phyloP scores from a whole-genome alignment of 2,888 invertebrate species.

The Zygogramma bicolorata region DNA sequence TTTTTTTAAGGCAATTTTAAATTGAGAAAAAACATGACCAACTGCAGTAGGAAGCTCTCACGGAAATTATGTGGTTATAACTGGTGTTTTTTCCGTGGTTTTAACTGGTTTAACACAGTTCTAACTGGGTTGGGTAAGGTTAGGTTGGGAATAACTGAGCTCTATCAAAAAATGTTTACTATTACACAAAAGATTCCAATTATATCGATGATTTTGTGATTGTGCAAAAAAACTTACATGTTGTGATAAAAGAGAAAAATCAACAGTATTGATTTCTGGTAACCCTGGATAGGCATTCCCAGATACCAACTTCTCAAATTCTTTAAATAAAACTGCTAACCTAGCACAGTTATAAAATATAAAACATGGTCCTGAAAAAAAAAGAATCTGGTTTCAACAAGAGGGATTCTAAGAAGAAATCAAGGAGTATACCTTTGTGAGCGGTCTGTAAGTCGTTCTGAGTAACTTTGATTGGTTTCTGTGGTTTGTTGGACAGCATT shows the following conservation, averaged over 20 bases:
- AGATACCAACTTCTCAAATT: slow-evolving; percentile 72
- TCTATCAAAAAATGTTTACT: too few relatives aligned
- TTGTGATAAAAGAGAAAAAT: slow-evolving; percentile 74
- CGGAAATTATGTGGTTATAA: too few relatives aligned
- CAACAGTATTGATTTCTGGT: slow-evolving; percentile 70
- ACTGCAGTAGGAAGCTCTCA: too few relatives aligned
- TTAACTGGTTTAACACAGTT: too few relatives aligned
- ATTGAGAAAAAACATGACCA: too few relatives aligned
- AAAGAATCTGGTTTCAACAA: too few relatives aligned
- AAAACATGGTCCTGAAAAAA: slow-evolving; percentile 77
- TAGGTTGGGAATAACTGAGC: too few relatives aligned
- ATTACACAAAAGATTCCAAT: too few relatives aligned
- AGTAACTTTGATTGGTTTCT: slow-evolving; percentile 71
- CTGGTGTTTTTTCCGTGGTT: too few relatives aligned
- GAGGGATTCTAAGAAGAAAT: too few relatives aligned
- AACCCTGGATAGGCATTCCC: slow-evolving; percentile 73
- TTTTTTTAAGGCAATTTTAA: too few relatives aligned
- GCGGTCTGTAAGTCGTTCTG: slow-evolving; percentile 51
- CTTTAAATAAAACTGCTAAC: slow-evolving; percentile 74
- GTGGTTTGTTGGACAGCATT: slow-evolving; percentile 76
- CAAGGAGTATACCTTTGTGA: slow-evolving; percentile 56
- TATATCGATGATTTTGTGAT: slow-evolving; percentile 28
- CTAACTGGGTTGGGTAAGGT: too few relatives aligned
- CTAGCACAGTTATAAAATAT: slow-evolving; percentile 84
- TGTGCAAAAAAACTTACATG: slow-evolving; percentile 72